A percentile compares a stretch with the other conserved stretches of the same genome.
Evolutionary conservation across 2,113 vertebrate species (phyloP).

Genomic region (Turnix velox): DNA sequence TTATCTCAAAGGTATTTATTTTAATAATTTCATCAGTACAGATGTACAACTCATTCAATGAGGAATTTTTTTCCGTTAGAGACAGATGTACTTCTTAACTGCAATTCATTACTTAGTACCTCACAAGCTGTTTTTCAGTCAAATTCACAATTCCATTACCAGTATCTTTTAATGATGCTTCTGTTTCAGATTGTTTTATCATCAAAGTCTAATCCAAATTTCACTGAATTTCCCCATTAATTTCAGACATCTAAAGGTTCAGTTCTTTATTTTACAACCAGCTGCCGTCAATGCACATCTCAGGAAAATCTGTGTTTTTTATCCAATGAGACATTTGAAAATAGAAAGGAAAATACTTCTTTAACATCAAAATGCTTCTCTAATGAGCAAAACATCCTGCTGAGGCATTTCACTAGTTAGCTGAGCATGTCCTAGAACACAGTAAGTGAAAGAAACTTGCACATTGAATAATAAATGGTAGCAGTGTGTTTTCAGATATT

Average conservation of each 20-base stretch:
- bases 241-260: constrained; percentile 4
- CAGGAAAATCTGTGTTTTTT: constrained; percentile 5
- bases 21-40: constrained; percentile 24
- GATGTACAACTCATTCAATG: neutral
- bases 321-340: neutral
- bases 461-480: neutral
- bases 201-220: constrained; percentile 6
- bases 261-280: constrained; percentile 20
- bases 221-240: constrained; percentile 27
- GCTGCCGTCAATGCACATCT: neutral
- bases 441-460: neutral
- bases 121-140: constrained; percentile 16
- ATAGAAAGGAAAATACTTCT: constrained; percentile 20
- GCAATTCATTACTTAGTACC: constrained; percentile 46
- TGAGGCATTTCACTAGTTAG: neutral
- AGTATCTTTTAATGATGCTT: constrained; percentile 51
- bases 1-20: constrained; percentile 17
- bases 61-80: constrained; percentile 1
- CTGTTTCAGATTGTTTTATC: constrained; percentile 24
- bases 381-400: constrained; percentile 28
- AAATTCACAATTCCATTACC: constrained; percentile 35
- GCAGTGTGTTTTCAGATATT: neutral
- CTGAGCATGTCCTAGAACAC: neutral
- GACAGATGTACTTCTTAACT: constrained; percentile 1
- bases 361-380: constrained; percentile 13